Evolutionary conservation across 2,888 invertebrate genomes (phyloP).

Genomic region (Chrysodeixis includens): DNA sequence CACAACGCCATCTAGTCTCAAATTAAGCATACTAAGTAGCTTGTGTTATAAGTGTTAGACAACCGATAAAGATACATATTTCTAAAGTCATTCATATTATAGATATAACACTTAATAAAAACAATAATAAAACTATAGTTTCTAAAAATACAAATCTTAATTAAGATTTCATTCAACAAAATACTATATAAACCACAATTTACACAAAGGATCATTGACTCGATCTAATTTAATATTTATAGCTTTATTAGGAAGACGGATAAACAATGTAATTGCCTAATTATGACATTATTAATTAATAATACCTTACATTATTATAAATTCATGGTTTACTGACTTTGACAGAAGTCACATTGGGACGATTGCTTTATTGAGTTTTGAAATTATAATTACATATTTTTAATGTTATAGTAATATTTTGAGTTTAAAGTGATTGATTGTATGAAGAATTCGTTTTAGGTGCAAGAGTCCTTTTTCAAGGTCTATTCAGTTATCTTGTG

Average conservation of each 20-base stretch:
- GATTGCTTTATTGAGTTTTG: not conserved
- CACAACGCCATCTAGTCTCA: no score
- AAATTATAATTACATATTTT: not conserved
- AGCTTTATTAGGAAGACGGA: not conserved
- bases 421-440: slow-evolving; percentile 11
- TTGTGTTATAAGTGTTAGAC: no score
- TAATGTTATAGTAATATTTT: not conserved
- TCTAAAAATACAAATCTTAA: not conserved
- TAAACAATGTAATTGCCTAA: slow-evolving; percentile 4
- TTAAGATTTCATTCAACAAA: not conserved
- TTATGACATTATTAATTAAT: slow-evolving; percentile 3
- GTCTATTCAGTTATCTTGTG: no score
- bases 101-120: no score
- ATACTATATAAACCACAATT: not conserved
- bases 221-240: not conserved
- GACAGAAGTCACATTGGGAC: not conserved
- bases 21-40: no score
- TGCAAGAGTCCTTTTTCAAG: no score
- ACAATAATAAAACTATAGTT: not conserved
- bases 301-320: not conserved
- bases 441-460: no score
- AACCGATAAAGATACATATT: no score
- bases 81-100: no score
- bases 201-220: not conserved
- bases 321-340: not conserved